Base-by-base conservation (phyloP, 92 coral and sea anemone genomes). In the Metridium senile region DNA sequence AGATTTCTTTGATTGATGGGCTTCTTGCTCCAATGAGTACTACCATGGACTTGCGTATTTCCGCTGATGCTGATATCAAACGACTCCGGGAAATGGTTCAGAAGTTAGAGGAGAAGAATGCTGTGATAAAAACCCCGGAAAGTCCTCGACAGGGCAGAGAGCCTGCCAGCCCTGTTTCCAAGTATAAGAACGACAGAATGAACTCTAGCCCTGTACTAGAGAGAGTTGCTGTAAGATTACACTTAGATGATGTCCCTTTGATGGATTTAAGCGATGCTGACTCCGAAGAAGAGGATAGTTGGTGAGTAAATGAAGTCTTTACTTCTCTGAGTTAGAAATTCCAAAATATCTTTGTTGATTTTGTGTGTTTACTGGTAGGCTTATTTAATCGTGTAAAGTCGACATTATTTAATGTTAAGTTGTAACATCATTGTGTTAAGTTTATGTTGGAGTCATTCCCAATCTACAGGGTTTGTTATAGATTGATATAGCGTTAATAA, bases 31-130 rank as follows among this genome's bases (percentile, higher is more conserved):
- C 90, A 81, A 75, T 86, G 82, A 71, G 71, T 76, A 74, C 78
- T 45, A 47, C 81, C 76, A 80, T 90, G 84, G 97, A 85, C 66
- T 77, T 76, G 72, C 85, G 93, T 62, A 89, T 89, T 82, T 92
- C 97, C 79, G 91, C 91, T 82, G 97, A 90, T 85, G 84, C 91
- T 51, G 97, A 91, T 57, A 90, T 91, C 52, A 87, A 91, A 86
- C 93, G 97, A 75, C 81, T 91, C 49, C 93, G 90, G 74, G 97
- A 89, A 71, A 89, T 89, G 89, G 86, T 91, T 13, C 88, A 91
- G 82, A 86, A 89, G 82, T 75, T 91, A 11, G 97, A 89, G 68
- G 89, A 78, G 68, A 87, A 84, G 71, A 89, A 89, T 81, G 90
- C 89, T 11, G 93, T 81, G 26, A 70, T 79, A 56, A 91, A 86